Evolutionary conservation across 2,888 invertebrate genomes (phyloP), one percentile per base, ranked within the genome.

Genomic region (Myopa testacea): DNA sequence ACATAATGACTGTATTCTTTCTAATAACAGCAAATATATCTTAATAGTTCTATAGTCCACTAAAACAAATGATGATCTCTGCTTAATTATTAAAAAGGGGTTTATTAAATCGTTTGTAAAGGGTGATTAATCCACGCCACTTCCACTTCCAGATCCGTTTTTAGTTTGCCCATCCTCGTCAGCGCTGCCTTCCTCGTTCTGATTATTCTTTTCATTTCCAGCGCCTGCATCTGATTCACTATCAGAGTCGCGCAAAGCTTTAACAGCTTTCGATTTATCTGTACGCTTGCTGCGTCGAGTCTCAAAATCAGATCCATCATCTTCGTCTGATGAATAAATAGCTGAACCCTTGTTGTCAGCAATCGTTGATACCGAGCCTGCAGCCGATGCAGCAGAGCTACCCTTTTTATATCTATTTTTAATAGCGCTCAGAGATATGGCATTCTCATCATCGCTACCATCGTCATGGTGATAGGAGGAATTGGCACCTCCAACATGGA

Each of bases 381-480:
- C 14, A 55, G 84, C 74, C 84, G 84, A n/a, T 38, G 70, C 38
- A 37, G 78, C 74, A 4, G 76, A 78, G 14, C 88, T 88, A 45
- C 93, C 93, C 87, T 93, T 92, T 84, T 97, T 98, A 90, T 96
- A 98, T 86, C 96, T 95, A 89, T 95, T 97, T 90, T 98, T 98
- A 87, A 98, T 98, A 63, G 98, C 98, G 78, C 95, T 94, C 37
- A 98, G 91, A 0, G 98, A 98, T 84, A 98, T 96, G 0, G 95
- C 95, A 78, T 95, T 96, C 86, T 97, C 97, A 88, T 97, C 98
- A 80, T 97, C 97, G n/a, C 96, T 96, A 80, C 95, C 97, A 83
- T 95, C 94, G 78, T 93, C 93, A 65, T 92, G 91, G 80, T 92
- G 91, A 81, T 90, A 89, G 34, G 88, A 88, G 37, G 90, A 84